phyloP scores from a whole-genome alignment of 2,797 vertebrate genomes.

The Cyprinella venusta region DNA sequence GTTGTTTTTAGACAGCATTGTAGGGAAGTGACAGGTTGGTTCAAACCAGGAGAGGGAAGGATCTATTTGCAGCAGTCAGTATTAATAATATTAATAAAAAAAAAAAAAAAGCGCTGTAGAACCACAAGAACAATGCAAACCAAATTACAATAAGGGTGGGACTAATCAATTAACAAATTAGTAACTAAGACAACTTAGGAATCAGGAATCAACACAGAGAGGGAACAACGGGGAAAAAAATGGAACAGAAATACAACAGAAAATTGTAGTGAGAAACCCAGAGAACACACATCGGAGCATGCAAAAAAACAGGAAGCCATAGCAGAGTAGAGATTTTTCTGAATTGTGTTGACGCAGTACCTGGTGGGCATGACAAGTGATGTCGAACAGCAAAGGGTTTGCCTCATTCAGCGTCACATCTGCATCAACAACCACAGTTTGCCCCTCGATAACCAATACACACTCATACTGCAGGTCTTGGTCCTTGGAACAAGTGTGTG shows the following conservation, averaged over 20 bases:
- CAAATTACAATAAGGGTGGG: not conserved
- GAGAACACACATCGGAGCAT: not conserved
- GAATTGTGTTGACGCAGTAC: constrained; percentile 66
- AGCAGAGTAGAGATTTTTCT: not conserved
- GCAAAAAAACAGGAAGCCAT: not conserved
- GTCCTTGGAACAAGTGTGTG: constrained; percentile 75
- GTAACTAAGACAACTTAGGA: not conserved
- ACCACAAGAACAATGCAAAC: not conserved
- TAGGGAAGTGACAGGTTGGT: not conserved
- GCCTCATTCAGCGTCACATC: constrained; percentile 82
- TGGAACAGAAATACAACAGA: not conserved
- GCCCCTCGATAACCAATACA: constrained; percentile 89
- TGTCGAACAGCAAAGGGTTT: constrained; percentile 80
- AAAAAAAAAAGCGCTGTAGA: not conserved
- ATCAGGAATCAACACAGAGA: not conserved
- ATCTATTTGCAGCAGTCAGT: not conserved
- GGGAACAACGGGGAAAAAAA: not conserved
- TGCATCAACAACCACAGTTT: constrained; percentile 85
- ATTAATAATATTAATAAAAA: not conserved
- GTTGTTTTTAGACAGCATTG: not conserved
- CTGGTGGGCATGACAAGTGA: constrained; percentile 90
- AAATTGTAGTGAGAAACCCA: not conserved
- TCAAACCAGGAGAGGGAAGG: not conserved
- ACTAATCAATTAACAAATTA: not conserved
- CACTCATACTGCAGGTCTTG: constrained; percentile 87